Percentiles rank a stretch among this genome's conserved stretches.
phyloP scores from a whole-genome alignment of 2,888 invertebrate genomes.

The Hedya salicella region DNA sequence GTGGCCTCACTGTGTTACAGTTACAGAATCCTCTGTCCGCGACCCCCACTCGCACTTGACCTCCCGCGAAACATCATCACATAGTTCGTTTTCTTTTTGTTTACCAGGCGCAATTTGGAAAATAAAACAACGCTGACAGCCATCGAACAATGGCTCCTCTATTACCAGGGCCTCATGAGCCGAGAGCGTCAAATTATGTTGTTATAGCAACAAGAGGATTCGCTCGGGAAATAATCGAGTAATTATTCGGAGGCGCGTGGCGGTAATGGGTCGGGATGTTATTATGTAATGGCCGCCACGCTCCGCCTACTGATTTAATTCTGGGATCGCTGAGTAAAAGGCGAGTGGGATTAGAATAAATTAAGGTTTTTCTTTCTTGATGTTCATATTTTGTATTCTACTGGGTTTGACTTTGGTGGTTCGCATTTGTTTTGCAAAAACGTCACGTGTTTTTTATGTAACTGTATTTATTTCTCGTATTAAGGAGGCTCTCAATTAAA shows the following conservation, averaged over 20 bases:
- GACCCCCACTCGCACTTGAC: no score
- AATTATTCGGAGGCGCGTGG: slow-evolving; percentile 71
- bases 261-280: slow-evolving; percentile 49
- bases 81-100: neutral
- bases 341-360: slow-evolving; percentile 18
- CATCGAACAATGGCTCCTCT: slow-evolving; percentile 35
- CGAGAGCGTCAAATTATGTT: slow-evolving; percentile 60
- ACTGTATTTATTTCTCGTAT: no score
- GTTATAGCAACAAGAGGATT: slow-evolving; percentile 55
- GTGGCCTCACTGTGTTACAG: no score
- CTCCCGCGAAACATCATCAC: neutral
- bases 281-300: slow-evolving; percentile 45
- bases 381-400: neutral
- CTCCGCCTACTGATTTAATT: slow-evolving; percentile 43
- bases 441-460: no score
- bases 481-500: no score
- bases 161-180: slow-evolving; percentile 56
- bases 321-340: slow-evolving; percentile 13
- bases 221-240: slow-evolving; percentile 52
- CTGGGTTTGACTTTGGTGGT: no score
- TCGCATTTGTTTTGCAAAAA: no score
- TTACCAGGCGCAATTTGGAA: slow-evolving; percentile 1
- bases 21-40: no score
- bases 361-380: slow-evolving; percentile 5
- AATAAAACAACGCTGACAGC: slow-evolving; percentile 23